These are phyloP conservation scores for Syrmaticus mikado DNA, from an alignment of 2,113 vertebrate genomes.

Conservation along the genomic window DNA sequence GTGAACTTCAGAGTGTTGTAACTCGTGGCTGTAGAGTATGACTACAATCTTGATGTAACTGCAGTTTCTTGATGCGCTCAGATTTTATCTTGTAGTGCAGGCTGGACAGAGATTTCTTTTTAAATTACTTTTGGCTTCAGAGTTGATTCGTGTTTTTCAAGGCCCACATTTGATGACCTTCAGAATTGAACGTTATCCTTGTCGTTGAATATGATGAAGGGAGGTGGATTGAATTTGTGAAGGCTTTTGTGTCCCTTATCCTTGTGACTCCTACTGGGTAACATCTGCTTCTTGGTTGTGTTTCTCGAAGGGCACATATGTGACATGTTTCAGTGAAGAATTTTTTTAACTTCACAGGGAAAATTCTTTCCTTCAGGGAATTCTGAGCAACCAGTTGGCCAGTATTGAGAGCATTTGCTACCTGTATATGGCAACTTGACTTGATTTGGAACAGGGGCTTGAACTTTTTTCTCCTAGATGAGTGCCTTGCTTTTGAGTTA, in stretches of 20 bases:
- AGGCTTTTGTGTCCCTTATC: not conserved
- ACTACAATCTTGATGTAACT: not conserved
- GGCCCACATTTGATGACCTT: not conserved
- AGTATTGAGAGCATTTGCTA: not conserved
- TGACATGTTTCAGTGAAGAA: not conserved
- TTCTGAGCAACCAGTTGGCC: not conserved
- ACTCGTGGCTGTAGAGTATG: not conserved
- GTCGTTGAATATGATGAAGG: not conserved
- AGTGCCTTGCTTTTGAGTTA: conserved; percentile 30
- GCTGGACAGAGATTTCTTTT: not conserved
- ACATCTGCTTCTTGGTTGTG: not conserved
- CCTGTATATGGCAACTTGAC: not conserved
- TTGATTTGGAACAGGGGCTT: conserved; percentile 15
- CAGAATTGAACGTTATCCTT: not conserved
- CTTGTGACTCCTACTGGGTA: not conserved
- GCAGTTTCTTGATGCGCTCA: not conserved
- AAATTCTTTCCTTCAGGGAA: conserved; percentile 1
- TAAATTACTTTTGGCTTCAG: not conserved
- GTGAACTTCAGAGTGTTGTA: not conserved
- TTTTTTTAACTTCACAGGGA: not conserved
- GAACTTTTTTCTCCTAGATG: not conserved
- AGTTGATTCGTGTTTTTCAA: not conserved
- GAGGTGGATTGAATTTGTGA: not conserved
- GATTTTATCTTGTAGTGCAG: not conserved
- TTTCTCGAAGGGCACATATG: not conserved